These are phyloP conservation scores for Hemicordylus capensis DNA, from an alignment of 2,113 vertebrate species.

Conservation along the genomic window DNA sequence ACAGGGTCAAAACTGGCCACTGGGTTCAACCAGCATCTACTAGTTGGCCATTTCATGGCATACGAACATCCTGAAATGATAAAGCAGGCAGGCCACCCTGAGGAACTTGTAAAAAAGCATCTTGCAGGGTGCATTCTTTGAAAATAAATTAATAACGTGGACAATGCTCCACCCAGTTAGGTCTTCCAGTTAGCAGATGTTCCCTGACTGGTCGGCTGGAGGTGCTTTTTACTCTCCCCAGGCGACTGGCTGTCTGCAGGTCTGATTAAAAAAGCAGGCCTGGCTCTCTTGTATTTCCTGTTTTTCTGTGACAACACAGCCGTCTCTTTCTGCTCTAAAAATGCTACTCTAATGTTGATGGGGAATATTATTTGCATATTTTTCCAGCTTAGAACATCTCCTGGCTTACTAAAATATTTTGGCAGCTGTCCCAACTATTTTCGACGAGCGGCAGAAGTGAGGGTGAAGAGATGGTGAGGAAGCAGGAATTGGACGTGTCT, in stretches of 20 bases:
- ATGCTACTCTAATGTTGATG: conserved; percentile 6
- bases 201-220: neutral
- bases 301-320: neutral
- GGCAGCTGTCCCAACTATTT: conserved; percentile 40
- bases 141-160: too few species aligned
- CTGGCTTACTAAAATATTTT: conserved; percentile 25
- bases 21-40: too few species aligned
- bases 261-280: neutral
- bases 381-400: conserved; percentile 35
- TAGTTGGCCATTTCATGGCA: too few species aligned
- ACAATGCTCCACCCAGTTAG: too few species aligned
- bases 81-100: too few species aligned
- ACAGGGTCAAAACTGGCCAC: too few species aligned
- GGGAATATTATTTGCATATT: conserved; percentile 29
- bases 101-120: too few species aligned
- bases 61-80: too few species aligned
- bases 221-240: neutral
- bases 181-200: too few species aligned
- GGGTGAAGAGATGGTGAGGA: neutral
- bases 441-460: conserved; percentile 8
- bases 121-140: too few species aligned
- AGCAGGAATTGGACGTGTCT: neutral
- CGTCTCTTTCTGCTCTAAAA: neutral
- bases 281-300: neutral
- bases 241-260: neutral